Evolutionary conservation across 2,888 invertebrate genomes (phyloP).

Genomic region (Antheraea assamensis): DNA sequence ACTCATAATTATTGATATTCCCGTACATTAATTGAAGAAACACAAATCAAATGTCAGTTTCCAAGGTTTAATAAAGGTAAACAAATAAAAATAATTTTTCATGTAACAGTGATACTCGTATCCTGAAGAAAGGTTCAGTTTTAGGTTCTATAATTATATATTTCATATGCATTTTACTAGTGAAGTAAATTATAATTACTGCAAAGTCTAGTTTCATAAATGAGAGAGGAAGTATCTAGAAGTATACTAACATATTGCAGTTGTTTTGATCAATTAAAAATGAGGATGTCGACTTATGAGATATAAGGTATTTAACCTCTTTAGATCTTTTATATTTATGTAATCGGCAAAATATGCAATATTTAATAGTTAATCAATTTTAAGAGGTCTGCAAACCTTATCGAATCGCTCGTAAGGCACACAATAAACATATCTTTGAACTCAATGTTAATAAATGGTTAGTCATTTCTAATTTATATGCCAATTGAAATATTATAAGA

Average conservation of each 20-base stretch:
- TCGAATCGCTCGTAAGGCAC: slow-evolving; percentile 51
- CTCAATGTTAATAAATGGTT: slow-evolving; percentile 56
- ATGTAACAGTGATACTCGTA: background rate
- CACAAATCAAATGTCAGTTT: background rate
- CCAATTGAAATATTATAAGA: slow-evolving; percentile 53
- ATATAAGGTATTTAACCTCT: no score
- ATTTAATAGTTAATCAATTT: background rate
- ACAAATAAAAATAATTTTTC: background rate
- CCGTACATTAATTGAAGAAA: background rate
- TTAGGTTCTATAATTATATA: background rate
- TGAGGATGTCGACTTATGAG: no score
- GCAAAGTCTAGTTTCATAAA: background rate
- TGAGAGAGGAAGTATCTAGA: background rate
- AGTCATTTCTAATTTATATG: slow-evolving; percentile 65
- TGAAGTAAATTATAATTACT: background rate
- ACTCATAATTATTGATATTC: slow-evolving; percentile 10
- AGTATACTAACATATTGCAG: slow-evolving; percentile 24
- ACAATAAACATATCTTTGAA: slow-evolving; percentile 56
- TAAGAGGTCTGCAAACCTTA: slow-evolving; percentile 61
- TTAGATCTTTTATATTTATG: no score
- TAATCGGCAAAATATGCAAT: background rate
- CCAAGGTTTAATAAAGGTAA: background rate
- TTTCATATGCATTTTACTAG: background rate
- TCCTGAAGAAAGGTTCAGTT: background rate
- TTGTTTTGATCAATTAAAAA: no score